Percentiles rank a stretch among this genome's conserved stretches.
Conservation (phyloP, 2,113 vertebrate genomes). For the Promerops cafer region DNA sequence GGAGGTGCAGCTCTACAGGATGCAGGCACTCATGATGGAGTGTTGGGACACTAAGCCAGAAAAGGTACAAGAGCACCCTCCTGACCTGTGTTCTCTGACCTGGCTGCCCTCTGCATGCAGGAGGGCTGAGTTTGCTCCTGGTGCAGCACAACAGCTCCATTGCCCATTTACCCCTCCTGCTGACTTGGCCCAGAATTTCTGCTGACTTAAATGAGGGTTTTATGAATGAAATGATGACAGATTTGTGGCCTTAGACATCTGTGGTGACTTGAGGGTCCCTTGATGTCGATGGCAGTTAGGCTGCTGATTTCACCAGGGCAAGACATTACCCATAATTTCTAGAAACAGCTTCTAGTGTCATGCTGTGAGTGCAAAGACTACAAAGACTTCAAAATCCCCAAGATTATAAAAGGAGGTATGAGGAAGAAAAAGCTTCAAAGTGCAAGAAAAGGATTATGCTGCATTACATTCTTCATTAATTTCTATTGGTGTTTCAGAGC, state of each 20-base stretch:
- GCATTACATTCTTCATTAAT: neutral
- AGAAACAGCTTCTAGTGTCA: neutral
- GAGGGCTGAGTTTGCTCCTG: neutral
- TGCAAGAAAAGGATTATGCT: neutral
- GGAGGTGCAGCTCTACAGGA: slow-evolving; percentile 86
- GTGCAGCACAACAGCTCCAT: neutral
- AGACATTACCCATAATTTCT: neutral
- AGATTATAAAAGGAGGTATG: neutral
- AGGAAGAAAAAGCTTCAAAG: neutral
- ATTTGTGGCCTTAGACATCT: neutral
- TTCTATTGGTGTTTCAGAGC: neutral
- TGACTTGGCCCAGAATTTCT: neutral
- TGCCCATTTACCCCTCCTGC: neutral
- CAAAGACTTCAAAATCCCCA: neutral
- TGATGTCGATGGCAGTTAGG: neutral
- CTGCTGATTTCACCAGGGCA: neutral
- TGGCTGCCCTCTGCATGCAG: neutral
- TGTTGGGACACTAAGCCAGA: slow-evolving; percentile 98
- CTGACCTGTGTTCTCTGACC: neutral
- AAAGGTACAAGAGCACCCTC: slow-evolving; percentile 75
- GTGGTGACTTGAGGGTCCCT: neutral
- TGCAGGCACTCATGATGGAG: slow-evolving; percentile 86
- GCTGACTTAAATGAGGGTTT: neutral
- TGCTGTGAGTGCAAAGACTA: neutral
- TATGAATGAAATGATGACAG: neutral